phyloP scores from a whole-genome alignment of 2,113 vertebrate species.

The Actenoides lindsayi region DNA sequence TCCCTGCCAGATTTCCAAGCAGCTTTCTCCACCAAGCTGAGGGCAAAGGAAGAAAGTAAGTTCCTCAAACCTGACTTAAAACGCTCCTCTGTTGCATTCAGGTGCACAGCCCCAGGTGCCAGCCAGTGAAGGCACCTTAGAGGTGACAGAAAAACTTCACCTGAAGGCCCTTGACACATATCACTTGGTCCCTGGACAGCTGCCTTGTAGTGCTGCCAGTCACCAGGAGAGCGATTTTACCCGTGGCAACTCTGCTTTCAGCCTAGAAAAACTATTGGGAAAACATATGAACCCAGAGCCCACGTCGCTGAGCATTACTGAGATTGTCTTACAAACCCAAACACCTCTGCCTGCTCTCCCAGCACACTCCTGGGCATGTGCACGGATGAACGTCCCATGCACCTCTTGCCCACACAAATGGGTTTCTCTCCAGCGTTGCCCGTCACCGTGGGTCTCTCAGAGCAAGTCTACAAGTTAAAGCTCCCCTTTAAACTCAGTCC shows the following conservation, averaged over 20 bases:
- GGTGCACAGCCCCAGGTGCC: neutral
- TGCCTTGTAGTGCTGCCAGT: neutral
- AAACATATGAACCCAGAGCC: neutral
- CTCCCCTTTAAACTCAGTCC: neutral
- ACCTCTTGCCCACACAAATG: neutral
- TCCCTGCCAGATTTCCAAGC: conserved; percentile 30
- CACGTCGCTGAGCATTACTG: neutral
- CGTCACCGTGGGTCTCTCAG: neutral
- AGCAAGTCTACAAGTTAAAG: neutral
- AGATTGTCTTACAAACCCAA: neutral
- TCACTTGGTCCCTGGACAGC: neutral
- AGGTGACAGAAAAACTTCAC: neutral
- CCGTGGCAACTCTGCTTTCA: neutral
- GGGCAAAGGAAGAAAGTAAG: neutral
- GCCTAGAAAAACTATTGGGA: neutral
- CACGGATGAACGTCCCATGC: neutral
- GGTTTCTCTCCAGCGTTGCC: neutral
- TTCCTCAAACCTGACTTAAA: neutral
- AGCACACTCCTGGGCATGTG: neutral
- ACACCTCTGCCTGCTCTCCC: neutral
- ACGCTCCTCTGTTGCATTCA: neutral
- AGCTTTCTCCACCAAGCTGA: neutral
- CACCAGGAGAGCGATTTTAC: neutral
- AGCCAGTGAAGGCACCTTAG: neutral
- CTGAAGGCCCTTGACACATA: neutral